Evolutionary conservation across 1,140 invertebrate species (phyloP).

Genomic region (Drosophila arawakana): DNA sequence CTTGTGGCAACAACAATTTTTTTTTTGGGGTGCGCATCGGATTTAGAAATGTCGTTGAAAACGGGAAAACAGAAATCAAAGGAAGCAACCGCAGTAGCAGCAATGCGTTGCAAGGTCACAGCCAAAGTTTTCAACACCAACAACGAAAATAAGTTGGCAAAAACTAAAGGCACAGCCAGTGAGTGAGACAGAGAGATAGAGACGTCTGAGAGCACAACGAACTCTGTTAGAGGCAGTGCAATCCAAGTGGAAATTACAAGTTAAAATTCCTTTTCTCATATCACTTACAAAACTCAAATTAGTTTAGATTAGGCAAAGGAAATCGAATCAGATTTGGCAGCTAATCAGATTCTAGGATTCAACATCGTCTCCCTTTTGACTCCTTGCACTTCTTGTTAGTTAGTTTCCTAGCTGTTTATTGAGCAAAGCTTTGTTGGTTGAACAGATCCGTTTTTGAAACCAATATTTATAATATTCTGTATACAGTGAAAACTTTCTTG

Average conservation of each 20-base stretch:
- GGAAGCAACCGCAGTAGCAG: conserved; percentile 5
- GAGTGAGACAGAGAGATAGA: background rate
- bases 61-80: conserved; percentile 29
- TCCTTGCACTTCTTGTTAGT: too few relatives aligned
- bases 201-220: too few relatives aligned
- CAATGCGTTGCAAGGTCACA: conserved; percentile 35
- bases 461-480: too few relatives aligned
- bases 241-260: background rate
- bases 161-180: too few relatives aligned
- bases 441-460: too few relatives aligned
- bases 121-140: background rate
- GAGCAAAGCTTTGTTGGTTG: too few relatives aligned
- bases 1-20: conserved; percentile 36
- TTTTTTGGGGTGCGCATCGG: conserved; percentile 62
- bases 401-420: too few relatives aligned
- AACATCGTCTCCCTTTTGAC: too few relatives aligned
- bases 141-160: background rate
- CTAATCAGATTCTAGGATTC: too few relatives aligned
- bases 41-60: conserved; percentile 46
- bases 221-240: too few relatives aligned
- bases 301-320: background rate
- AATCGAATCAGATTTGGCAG: too few relatives aligned
- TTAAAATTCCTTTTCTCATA: background rate
- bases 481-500: too few relatives aligned
- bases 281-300: background rate